Evolutionary conservation across 2,797 vertebrate species (phyloP).

Genomic region (Danio choprae): DNA sequence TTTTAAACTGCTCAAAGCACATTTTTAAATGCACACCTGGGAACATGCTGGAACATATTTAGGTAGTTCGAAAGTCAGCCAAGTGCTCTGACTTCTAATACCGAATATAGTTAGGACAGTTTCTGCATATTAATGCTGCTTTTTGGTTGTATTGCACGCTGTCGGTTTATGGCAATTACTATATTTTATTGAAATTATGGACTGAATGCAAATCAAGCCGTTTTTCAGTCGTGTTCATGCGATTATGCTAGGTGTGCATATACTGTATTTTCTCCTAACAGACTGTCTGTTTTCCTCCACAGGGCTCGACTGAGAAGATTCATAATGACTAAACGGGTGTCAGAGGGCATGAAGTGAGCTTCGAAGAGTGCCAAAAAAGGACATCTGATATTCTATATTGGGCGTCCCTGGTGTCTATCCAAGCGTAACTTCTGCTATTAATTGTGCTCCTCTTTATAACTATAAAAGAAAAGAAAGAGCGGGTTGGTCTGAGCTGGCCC

Average conservation of each 20-base stretch:
- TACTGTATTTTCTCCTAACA: background rate
- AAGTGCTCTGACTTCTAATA: background rate
- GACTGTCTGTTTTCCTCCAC: slow-evolving; percentile 45
- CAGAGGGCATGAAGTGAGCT: slow-evolving; percentile 55
- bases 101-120: background rate
- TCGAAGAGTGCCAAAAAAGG: slow-evolving; percentile 47
- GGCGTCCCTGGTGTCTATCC: slow-evolving; percentile 44
- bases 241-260: background rate
- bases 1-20: slow-evolving; percentile 2
- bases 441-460: slow-evolving; percentile 42
- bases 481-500: slow-evolving; percentile 17
- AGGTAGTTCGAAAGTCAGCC: background rate
- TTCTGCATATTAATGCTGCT: background rate
- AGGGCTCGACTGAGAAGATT: slow-evolving; percentile 90
- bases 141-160: background rate
- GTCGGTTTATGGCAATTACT: background rate
- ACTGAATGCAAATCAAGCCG: background rate
- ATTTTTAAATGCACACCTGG: background rate
- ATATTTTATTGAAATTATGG: background rate
- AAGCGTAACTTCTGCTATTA: slow-evolving; percentile 34
- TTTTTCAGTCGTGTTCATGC: background rate
- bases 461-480: slow-evolving; percentile 27
- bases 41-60: background rate
- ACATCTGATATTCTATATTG: slow-evolving; percentile 54
- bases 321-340: slow-evolving; percentile 85